Conservation (phyloP, 1,140 invertebrate genomes). For the Bombus superbus region DNA sequence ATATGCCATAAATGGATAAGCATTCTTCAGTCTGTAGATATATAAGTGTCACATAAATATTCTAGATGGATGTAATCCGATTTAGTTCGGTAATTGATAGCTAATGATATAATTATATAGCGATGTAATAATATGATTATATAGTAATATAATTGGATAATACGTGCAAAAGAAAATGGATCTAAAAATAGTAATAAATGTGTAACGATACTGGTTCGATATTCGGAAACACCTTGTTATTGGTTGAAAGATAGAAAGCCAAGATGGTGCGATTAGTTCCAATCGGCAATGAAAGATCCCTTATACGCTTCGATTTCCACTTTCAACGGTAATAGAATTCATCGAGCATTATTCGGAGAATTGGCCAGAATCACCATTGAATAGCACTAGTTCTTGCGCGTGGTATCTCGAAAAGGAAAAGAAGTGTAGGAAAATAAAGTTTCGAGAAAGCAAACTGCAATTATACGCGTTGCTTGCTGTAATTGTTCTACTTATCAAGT, state of each 20-base stretch:
- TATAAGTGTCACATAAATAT: too few species aligned
- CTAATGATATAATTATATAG: not conserved
- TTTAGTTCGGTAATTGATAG: not conserved
- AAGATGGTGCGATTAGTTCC: not conserved
- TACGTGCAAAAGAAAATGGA: too few species aligned
- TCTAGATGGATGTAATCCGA: too few species aligned
- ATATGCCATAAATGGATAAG: too few species aligned
- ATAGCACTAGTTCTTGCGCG: slow-evolving; percentile 24
- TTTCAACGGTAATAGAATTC: slow-evolving; percentile 17
- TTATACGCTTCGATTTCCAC: not conserved
- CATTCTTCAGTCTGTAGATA: too few species aligned
- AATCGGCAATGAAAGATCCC: not conserved
- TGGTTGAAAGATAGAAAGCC: not conserved
- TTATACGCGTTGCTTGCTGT: not conserved
- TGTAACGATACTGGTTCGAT: too few species aligned
- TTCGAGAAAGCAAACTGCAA: not conserved
- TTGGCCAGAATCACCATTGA: slow-evolving; percentile 64
- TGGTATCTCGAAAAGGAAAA: not conserved
- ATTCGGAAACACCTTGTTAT: not conserved
- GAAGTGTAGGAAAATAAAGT: not conserved
- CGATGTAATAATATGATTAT: too few species aligned
- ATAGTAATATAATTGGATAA: too few species aligned
- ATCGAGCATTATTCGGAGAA: slow-evolving; percentile 36
- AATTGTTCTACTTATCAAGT: not conserved
- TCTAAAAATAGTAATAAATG: too few species aligned